Evolutionary conservation across 2,113 vertebrate genomes (phyloP), one percentile per base, ranked within the genome.

Genomic region (Eptesicus fuscus): DNA sequence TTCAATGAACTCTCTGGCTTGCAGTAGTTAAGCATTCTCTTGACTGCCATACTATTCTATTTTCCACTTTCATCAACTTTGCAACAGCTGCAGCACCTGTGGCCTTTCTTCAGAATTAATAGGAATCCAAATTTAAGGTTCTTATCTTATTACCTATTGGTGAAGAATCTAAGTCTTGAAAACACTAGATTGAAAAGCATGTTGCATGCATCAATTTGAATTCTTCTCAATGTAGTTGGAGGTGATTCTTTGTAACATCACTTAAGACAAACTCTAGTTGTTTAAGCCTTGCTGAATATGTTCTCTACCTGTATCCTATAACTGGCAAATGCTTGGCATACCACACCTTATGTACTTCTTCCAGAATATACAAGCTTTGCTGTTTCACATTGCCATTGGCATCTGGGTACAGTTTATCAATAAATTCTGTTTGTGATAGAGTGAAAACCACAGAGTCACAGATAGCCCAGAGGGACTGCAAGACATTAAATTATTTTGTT

Each of bases 121-220:
- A 98, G 98, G 0, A 98, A 99, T 82, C 98, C 99, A 92, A 99
- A 99, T 70, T 98, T 99, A 67, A 99, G 96, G 89, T 99, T 99
- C 99, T 99, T 99, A 97, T 99, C 99, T 83, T 99, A 99, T 97
- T 99, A 99, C 90, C 98, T 98, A 96, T 99, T 98, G 97, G 98
- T 99, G 93, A 99, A 99, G 96, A 99, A 99, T 97, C 98, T 98
- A 95, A 99, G 98, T 99, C 76, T 99, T 99, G 94, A 99, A 99
- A 93, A 99, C 98, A 92, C 98, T 99, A 14, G 98, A 99, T 59
- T 98, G 98, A 90, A 99, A 97, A 99, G 99, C 70, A 99, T 98
- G 96, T 99, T 99, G 67, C 98, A 99, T 71, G 98, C 98, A 97
- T 99, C 98, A 17, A 98, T 99, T 67, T 99, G 99, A 80, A 99